These are phyloP conservation scores for Aleiodes testaceus DNA, from an alignment of 2,888 invertebrate species.

Conservation along the genomic window DNA sequence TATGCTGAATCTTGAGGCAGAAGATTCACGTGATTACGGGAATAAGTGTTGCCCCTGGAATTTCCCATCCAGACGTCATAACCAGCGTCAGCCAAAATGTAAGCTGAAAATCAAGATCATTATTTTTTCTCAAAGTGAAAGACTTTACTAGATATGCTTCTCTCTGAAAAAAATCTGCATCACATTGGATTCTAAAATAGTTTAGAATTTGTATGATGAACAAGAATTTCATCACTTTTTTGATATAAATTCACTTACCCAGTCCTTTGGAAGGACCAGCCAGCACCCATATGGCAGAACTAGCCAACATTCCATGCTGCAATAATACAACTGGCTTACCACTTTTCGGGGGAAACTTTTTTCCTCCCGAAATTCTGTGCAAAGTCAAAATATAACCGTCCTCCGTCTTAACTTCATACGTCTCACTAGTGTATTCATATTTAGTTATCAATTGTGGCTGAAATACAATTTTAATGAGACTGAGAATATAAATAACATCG, in stretches of 20 bases:
- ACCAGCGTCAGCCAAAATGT: constrained; percentile 64
- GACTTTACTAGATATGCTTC: no score
- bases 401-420: constrained; percentile 58
- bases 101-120: constrained; percentile 54
- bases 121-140: no score
- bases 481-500: neutral
- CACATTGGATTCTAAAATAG: no score
- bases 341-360: constrained; percentile 46
- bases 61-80: constrained; percentile 77
- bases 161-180: no score
- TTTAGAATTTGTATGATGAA: no score
- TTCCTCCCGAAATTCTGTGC: constrained; percentile 59
- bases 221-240: neutral
- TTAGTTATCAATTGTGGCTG: constrained; percentile 61
- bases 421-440: constrained; percentile 60
- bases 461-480: constrained; percentile 6
- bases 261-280: constrained; percentile 61
- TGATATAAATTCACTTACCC: constrained; percentile 50
- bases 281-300: constrained; percentile 61
- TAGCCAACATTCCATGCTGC: constrained; percentile 63
- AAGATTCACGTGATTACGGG: constrained; percentile 74
- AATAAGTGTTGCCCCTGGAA: constrained; percentile 78
- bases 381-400: constrained; percentile 62
- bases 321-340: constrained; percentile 61
- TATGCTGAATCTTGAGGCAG: constrained; percentile 62